Percentiles rank a stretch among this genome's conserved stretches.
Conservation (phyloP, 2,797 vertebrate genomes). For the Dipus sagitta region DNA sequence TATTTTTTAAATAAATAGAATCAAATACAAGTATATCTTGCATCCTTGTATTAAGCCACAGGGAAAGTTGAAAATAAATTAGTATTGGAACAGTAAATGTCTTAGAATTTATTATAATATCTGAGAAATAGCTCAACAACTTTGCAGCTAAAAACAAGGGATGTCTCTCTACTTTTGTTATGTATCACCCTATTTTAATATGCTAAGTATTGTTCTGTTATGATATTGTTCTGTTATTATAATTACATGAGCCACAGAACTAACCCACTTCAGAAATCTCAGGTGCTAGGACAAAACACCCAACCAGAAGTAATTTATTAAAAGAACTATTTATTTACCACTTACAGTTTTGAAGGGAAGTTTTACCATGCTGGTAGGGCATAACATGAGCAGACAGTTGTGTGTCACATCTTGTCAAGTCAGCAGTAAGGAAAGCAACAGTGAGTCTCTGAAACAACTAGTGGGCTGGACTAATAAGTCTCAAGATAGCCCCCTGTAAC, state of each 20-base stretch:
- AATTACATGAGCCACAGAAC: neutral
- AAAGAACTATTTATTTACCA: no score
- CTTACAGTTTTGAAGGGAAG: no score
- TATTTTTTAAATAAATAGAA: no score
- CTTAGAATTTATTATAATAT: neutral
- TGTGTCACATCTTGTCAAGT: no score
- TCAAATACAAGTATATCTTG: neutral
- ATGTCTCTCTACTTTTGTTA: neutral
- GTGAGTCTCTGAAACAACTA: no score
- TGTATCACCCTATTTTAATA: neutral
- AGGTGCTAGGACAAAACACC: neutral
- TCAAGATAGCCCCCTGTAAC: no score
- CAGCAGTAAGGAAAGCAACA: no score
- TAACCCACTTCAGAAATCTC: neutral
- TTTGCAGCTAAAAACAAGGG: neutral
- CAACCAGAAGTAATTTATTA: no score
- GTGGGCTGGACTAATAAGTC: no score
- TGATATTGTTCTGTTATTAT: neutral
- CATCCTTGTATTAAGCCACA: neutral
- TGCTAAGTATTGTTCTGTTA: neutral
- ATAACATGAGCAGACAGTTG: no score
- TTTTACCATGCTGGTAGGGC: no score
- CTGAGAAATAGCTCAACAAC: neutral
- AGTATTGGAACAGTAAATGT: neutral
- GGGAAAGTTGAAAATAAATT: neutral